Evolutionary conservation across 2,888 invertebrate species (phyloP).

Genomic region (Fragum whitleyi): DNA sequence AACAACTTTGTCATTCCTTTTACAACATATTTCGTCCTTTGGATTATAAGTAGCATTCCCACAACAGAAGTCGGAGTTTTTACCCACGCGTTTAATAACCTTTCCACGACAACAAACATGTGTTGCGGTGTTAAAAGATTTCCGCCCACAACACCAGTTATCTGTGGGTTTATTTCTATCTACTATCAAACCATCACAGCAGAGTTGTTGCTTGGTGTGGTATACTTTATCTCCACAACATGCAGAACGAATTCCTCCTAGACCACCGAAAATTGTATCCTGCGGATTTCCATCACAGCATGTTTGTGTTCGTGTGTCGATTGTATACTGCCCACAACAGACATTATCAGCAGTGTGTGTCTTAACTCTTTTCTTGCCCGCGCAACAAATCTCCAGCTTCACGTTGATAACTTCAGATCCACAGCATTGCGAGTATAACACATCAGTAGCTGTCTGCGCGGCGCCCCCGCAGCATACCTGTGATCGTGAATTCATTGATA

Average conservation of each 20-base stretch:
- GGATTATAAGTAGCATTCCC: conserved; percentile 16
- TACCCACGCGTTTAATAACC: conserved; percentile 29
- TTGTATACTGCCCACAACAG: conserved; percentile 57
- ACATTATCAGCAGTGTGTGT: conserved; percentile 39
- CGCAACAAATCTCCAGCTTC: conserved; percentile 42
- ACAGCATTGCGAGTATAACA: conserved; percentile 35
- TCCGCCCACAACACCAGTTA: conserved; percentile 56
- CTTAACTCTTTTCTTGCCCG: conserved; percentile 42
- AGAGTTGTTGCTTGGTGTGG: conserved; percentile 40
- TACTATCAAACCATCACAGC: conserved; percentile 48
- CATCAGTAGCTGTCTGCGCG: not conserved
- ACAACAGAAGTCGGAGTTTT: conserved; percentile 1
- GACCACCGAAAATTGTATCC: conserved; percentile 12
- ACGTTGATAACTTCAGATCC: conserved; percentile 39
- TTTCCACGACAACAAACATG: conserved; percentile 52
- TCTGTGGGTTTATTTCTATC: conserved; percentile 26
- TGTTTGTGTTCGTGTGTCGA: conserved; percentile 44
- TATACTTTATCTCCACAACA: conserved; percentile 48
- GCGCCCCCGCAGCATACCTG: conserved; percentile 49
- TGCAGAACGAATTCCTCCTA: conserved; percentile 35
- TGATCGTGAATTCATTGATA: conserved; percentile 35
- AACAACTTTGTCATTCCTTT: not conserved
- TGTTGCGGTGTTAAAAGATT: conserved; percentile 47
- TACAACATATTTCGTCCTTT: not conserved
- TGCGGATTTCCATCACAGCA: conserved; percentile 54